These are phyloP conservation scores for Umimayanthus kanabou DNA, from an alignment of 92 coral and sea anemone genomes.

Conservation along the genomic window DNA sequence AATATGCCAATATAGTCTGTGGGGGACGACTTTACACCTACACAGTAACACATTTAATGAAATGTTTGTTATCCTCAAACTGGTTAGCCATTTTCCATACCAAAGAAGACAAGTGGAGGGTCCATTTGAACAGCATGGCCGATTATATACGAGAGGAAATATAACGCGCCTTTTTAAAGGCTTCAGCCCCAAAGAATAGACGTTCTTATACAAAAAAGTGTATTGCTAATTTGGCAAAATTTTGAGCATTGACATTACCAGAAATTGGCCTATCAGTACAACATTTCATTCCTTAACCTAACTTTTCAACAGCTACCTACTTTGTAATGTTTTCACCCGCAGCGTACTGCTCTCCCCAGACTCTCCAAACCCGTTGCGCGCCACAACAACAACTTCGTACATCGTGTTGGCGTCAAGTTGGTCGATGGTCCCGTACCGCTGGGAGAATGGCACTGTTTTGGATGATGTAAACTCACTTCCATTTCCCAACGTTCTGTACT, in stretches of 20 bases:
- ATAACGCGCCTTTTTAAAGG: too few species aligned
- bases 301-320: background rate
- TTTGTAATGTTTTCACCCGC: background rate
- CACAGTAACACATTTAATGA: background rate
- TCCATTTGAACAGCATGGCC: too few species aligned
- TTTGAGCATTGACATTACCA: too few species aligned
- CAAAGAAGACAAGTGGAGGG: too few species aligned
- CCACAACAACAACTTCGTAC: background rate
- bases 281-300: too few species aligned
- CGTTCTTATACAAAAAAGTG: too few species aligned
- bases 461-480: background rate
- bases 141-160: too few species aligned
- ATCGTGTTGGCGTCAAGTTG: background rate
- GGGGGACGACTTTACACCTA: background rate
- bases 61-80: background rate
- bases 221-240: too few species aligned
- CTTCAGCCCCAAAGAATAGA: too few species aligned
- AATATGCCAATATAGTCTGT: background rate
- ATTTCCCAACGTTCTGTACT: background rate
- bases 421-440: background rate
- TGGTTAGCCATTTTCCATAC: too few species aligned
- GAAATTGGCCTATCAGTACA: too few species aligned
- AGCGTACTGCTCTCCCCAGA: background rate
- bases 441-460: background rate
- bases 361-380: background rate